Percentiles rank a stretch among this genome's conserved stretches.
These are phyloP conservation scores for Drosophila kanapiae DNA, from an alignment of 1,140 invertebrate species.

Conservation along the genomic window DNA sequence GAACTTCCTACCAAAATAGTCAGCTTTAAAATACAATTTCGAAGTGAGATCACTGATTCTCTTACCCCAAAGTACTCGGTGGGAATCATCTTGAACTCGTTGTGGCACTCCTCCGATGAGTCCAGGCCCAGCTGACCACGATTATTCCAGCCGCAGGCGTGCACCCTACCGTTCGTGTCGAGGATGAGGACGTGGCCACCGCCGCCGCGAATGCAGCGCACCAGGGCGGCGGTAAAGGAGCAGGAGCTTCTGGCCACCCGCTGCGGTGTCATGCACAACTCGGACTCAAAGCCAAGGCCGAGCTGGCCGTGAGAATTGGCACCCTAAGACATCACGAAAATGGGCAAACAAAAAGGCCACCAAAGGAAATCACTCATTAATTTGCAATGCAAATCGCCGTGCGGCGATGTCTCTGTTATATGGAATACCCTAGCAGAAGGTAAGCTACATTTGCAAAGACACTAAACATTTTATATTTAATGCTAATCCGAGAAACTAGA, in stretches of 20 bases:
- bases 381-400: slow-evolving; percentile 72
- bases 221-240: slow-evolving; percentile 85
- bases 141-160: slow-evolving; percentile 95
- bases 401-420: slow-evolving; percentile 37
- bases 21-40: no score
- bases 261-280: slow-evolving; percentile 88
- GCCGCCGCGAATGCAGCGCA: slow-evolving; percentile 89
- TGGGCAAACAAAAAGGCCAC: slow-evolving; percentile 14
- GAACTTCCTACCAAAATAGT: slow-evolving; percentile 75
- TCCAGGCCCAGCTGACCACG: slow-evolving; percentile 91
- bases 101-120: slow-evolving; percentile 65
- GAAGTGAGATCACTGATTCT: no score
- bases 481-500: no score
- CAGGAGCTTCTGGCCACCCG: slow-evolving; percentile 86
- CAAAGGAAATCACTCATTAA: slow-evolving; percentile 78
- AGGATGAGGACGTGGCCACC: slow-evolving; percentile 91
- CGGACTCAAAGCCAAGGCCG: slow-evolving; percentile 89
- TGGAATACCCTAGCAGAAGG: neutral
- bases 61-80: slow-evolving; percentile 69
- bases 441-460: rapidly evolving
- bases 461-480: neutral
- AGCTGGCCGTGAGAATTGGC: slow-evolving; percentile 95
- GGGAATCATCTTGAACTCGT: slow-evolving; percentile 71
- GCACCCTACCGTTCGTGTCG: slow-evolving; percentile 89
- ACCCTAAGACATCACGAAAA: slow-evolving; percentile 87